phyloP scores from a whole-genome alignment of 2,113 vertebrate species.

The Myrmecobius fasciatus region DNA sequence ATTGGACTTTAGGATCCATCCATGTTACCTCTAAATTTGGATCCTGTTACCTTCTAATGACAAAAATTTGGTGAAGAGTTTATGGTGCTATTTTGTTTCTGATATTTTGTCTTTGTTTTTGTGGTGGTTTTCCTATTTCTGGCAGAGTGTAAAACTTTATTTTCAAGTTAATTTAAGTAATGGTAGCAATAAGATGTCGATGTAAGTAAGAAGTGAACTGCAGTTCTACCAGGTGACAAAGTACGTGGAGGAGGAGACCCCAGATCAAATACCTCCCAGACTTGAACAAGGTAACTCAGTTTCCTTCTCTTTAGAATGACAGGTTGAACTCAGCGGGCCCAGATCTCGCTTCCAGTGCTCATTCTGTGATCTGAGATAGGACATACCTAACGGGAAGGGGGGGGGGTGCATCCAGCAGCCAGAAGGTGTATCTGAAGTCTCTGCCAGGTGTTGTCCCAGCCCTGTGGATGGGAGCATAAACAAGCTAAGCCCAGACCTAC shows the following conservation, averaged over 20 bases:
- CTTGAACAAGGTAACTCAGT: not conserved
- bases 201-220: not conserved
- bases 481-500: not conserved
- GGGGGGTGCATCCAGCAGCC: not conserved
- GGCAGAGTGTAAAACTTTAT: not conserved
- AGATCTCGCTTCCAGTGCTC: not conserved
- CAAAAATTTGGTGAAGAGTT: not conserved
- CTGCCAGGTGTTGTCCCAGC: not conserved
- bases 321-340: not conserved
- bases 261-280: not conserved
- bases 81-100: not conserved
- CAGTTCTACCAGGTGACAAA: too few relatives aligned
- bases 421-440: not conserved
- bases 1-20: not conserved
- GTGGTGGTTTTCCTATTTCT: not conserved
- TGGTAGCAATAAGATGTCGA: not conserved
- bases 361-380: not conserved
- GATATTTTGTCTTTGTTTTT: too few relatives aligned
- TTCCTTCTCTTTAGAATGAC: not conserved
- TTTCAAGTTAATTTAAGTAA: not conserved
- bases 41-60: not conserved
- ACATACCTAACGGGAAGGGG: not conserved
- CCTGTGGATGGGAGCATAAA: not conserved
- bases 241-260: too few relatives aligned
- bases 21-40: not conserved